These are phyloP conservation scores for Eptatretus burgeri DNA, from an alignment of 2,113 vertebrate species.

Conservation along the genomic window DNA sequence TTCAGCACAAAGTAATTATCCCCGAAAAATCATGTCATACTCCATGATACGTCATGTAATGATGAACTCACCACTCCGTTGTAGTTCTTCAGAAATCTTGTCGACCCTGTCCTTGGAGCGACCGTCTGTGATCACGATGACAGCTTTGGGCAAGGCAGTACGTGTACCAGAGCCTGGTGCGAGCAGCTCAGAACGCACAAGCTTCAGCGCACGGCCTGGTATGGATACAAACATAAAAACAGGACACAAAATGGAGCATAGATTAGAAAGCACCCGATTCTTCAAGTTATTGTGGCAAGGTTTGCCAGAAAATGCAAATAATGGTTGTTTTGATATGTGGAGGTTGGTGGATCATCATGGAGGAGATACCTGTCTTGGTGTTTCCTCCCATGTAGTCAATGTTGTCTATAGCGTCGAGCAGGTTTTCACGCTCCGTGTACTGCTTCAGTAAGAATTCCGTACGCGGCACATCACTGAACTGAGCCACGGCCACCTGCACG, in stretches of 20 bases:
- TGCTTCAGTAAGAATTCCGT: not conserved
- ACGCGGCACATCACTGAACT: not conserved
- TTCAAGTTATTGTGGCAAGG: too few relatives aligned
- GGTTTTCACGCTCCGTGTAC: not conserved
- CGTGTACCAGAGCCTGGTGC: not conserved
- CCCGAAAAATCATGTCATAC: too few relatives aligned
- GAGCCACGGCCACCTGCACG: conserved; percentile 3
- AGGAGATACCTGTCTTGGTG: not conserved
- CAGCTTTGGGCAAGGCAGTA: conserved; percentile 46
- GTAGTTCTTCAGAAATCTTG: conserved; percentile 44
- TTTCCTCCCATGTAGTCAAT: not conserved
- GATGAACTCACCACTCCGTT: conserved; percentile 9
- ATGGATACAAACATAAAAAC: not conserved
- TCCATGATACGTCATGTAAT: too few relatives aligned
- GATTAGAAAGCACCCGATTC: too few relatives aligned
- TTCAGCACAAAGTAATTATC: too few relatives aligned
- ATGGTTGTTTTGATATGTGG: too few relatives aligned
- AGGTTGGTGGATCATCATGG: too few relatives aligned
- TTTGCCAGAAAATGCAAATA: too few relatives aligned
- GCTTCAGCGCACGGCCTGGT: not conserved
- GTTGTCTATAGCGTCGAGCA: not conserved
- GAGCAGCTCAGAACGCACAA: not conserved
- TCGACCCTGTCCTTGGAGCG: conserved; percentile 87
- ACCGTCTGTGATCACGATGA: conserved; percentile 82
- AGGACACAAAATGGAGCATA: not conserved